Evolutionary conservation across 2,113 vertebrate genomes (phyloP), one percentile per base, ranked within the genome.

Genomic region (Toxotes jaculatrix): DNA sequence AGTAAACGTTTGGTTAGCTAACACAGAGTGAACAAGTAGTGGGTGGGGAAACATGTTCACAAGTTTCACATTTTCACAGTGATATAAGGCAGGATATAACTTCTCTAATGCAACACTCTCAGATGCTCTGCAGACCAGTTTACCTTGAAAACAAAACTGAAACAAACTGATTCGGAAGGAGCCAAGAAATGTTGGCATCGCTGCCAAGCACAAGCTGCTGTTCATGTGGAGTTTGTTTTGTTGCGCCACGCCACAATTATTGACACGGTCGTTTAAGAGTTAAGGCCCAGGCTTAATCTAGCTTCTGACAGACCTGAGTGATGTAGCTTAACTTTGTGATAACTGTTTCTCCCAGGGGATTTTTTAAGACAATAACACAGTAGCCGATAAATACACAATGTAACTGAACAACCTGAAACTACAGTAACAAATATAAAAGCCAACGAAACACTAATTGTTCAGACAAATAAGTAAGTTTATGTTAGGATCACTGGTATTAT

Each of bases 71-170:
- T 74, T 16, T n/a, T n/a, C 8, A 31, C 11, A 9, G 17, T 12
- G 62, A 3, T 53, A 17, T 2, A 13, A 14, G 9, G 7, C 9
- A 3, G 59, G 6, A 1, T 1, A 4, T 21, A 38, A 32, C 38
- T n/a, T 11, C 36, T 7, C 21, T 40, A 21, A n/a, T 5, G 5
- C 14, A 47, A 12, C 3, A 9, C 6, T 14, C 2, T 51, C 5
- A 1, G 1, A 49, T 4, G 13, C 19, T 51, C 13, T 11, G 7
- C 70, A 10, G 43, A 53, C 1, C 16, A 19, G 53, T 72, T 72
- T 4, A 27, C 31, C 7, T 19, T 17, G 34, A 42, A 72, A 77
- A 7, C 36, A 73, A 85, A 88, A 77, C 1, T 71, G 74, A 85
- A 86, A 86, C 63, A 43, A 69, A 62, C 11, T 16, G n/a, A n/a